Evolutionary conservation across 2,888 invertebrate genomes (phyloP), one percentile per base, ranked within the genome.

Genomic region (Nephrotoma appendiculata): DNA sequence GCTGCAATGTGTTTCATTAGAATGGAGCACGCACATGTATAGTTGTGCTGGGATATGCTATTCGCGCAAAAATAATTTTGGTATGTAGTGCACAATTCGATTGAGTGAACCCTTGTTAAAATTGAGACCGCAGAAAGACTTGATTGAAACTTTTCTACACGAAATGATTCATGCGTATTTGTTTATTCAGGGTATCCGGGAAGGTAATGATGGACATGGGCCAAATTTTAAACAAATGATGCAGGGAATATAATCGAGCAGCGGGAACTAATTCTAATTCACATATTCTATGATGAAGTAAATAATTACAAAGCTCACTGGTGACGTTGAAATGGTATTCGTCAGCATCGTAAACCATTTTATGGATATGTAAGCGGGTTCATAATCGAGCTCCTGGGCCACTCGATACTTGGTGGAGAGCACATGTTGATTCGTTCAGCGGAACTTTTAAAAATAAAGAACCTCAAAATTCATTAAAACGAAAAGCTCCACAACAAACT

Each of bases 161-260:
- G 99, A 99, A 92, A 99, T 99, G 99, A 99, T 99, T 88, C 99
- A 99, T 91, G 99, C 99, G 0, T 99, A 94, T 91, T 94, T 99
- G 87, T 99, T 99, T 92, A 94, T 99, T 0, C 96, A 97, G 0
- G 93, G 95, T 88, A 95, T 95, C 88, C 95, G 97, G 89, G 93
- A 95, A 89, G 98, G 99, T 89, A 94, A 98, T 89, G 97, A 98
- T 91, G 98, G 97, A 0, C 99, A 99, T 91, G 99, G 99, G 0
- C 98, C 98, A 0, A 95, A 97, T 90, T 99, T 99, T 90, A 94
- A 96, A 88, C 94, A 95, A 87, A 98, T 99, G 89, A 99, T 99
- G 99, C 90, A 95, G 88, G 94, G 98, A 88, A 99, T 99, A n/a
- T 87, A 99, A 99, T 91, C 92, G 93, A 88, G 93, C 94, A 88